A percentile compares a stretch with the other conserved stretches of the same genome.
Evolutionary conservation across 1,140 invertebrate genomes (phyloP).

Genomic region (Drosophila varians): DNA sequence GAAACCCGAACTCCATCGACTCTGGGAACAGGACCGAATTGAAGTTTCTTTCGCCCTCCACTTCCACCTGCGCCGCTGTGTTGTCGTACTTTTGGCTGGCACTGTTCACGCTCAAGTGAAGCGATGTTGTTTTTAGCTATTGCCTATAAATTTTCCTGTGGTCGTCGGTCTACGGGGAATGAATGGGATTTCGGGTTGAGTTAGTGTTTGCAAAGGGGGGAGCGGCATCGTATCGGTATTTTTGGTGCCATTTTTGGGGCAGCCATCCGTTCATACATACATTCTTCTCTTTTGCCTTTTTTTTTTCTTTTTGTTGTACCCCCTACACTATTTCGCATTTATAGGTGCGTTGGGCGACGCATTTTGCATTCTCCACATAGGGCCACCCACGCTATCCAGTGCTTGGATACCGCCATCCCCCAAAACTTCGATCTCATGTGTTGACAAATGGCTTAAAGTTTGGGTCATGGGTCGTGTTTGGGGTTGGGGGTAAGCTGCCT

Average conservation of each 20-base stretch:
- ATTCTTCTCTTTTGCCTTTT: slow-evolving; percentile 7
- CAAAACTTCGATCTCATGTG: slow-evolving; percentile 12
- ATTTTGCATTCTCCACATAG: slow-evolving; percentile 60
- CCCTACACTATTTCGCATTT: slow-evolving; percentile 1
- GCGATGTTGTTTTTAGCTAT: slow-evolving; percentile 70
- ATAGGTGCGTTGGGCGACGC: slow-evolving; percentile 44
- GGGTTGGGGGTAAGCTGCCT: slow-evolving; percentile 32
- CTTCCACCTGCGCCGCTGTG: slow-evolving; percentile 9
- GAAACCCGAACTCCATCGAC: slow-evolving; percentile 30
- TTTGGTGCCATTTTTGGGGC: slow-evolving; percentile 52
- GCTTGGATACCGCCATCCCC: not conserved
- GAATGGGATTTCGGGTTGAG: slow-evolving; percentile 37
- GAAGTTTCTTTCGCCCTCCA: slow-evolving; percentile 20
- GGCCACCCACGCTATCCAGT: not conserved
- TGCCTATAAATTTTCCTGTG: slow-evolving; percentile 71
- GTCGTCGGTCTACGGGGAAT: slow-evolving; percentile 44
- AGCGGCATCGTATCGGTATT: slow-evolving; percentile 36
- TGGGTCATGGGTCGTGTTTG: slow-evolving; percentile 23
- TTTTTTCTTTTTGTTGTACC: not conserved
- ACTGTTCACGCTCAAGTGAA: slow-evolving; percentile 79
- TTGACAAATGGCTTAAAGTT: slow-evolving; percentile 73
- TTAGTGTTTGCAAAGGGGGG: slow-evolving; percentile 20
- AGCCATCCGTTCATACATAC: slow-evolving; percentile 31
- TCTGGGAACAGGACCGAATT: slow-evolving; percentile 21
- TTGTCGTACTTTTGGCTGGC: slow-evolving; percentile 49